Evolutionary conservation across 2,888 invertebrate genomes (phyloP).

Genomic region (Heliconius charithonia): DNA sequence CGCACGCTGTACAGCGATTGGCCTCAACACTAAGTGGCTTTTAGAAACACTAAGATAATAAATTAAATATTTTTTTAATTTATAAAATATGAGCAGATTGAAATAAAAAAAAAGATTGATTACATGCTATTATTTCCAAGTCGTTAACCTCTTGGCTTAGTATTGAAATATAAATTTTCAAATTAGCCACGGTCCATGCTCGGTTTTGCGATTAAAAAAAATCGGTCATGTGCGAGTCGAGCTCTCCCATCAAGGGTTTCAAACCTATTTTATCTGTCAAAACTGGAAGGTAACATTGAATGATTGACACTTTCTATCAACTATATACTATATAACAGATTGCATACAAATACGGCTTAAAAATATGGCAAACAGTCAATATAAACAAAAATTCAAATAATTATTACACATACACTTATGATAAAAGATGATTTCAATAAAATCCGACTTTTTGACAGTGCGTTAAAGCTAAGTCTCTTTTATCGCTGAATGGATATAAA

Average conservation of each 20-base stretch:
- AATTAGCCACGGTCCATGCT: background rate
- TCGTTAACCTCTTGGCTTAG: constrained; percentile 9
- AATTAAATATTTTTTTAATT: background rate
- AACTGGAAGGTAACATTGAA: no score
- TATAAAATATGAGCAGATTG: background rate
- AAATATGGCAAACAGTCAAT: no score
- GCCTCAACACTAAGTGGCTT: background rate
- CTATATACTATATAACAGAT: no score
- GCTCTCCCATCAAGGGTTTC: background rate
- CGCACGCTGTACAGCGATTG: background rate
- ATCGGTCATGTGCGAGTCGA: background rate
- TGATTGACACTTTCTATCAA: no score
- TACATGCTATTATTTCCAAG: background rate
- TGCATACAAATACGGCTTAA: no score
- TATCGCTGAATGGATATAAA: no score
- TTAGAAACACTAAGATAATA: background rate
- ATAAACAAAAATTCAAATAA: no score
- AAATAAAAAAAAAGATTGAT: constrained; percentile 11
- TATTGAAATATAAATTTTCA: constrained; percentile 2
- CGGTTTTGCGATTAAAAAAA: background rate
- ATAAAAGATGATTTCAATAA: no score
- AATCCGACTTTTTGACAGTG: no score
- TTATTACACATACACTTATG: no score
- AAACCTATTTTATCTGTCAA: no score
- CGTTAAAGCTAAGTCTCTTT: no score